phyloP scores from a whole-genome alignment of 2,797 vertebrate species.

The Hafferia zeledoni region DNA sequence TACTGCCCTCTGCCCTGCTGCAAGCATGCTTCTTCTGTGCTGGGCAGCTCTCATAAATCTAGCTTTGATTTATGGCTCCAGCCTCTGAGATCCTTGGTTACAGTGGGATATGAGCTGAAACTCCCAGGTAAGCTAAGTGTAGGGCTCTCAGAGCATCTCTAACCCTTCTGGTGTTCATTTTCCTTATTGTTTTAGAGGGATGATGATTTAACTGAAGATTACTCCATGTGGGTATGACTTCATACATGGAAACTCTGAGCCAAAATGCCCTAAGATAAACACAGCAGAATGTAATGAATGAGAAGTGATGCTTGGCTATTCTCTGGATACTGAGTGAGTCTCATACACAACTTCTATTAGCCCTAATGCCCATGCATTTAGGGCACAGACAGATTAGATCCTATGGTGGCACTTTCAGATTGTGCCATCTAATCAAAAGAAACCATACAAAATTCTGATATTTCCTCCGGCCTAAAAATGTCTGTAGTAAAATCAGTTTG shows the following conservation, averaged over 20 bases:
- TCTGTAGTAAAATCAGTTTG: background rate
- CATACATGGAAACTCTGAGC: background rate
- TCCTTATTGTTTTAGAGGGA: background rate
- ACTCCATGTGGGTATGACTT: background rate
- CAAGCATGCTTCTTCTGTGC: background rate
- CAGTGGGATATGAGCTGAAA: background rate
- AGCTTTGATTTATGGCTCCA: background rate
- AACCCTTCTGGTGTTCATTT: background rate
- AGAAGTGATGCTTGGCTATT: background rate
- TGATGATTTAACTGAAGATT: background rate
- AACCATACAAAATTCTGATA: background rate
- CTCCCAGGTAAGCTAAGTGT: background rate
- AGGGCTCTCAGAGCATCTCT: background rate
- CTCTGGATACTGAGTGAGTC: background rate
- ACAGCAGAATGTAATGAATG: slow-evolving; percentile 2
- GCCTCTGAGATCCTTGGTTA: background rate
- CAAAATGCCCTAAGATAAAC: background rate
- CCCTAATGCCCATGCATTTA: background rate
- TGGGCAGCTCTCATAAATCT: background rate
- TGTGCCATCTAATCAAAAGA: background rate
- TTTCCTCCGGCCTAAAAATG: background rate
- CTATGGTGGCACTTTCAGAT: background rate
- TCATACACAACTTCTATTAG: background rate
- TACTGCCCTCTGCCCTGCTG: background rate
- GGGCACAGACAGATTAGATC: background rate